Evolutionary conservation across 2,888 invertebrate genomes (phyloP).

Genomic region (Omphaloscelis lunosa): DNA sequence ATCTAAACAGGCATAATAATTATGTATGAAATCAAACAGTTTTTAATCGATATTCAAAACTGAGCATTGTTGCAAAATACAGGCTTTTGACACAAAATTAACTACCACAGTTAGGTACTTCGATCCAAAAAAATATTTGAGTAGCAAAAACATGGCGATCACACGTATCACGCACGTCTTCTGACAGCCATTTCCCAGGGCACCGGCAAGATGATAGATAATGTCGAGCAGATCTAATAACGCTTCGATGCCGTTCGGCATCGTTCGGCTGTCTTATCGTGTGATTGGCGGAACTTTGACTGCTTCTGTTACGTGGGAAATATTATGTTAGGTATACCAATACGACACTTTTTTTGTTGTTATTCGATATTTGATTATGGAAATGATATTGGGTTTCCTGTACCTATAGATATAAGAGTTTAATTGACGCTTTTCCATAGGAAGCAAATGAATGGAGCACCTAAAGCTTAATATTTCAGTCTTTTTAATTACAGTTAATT

Average conservation of each 20-base stretch:
- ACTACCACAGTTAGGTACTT: background rate
- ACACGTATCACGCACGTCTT: constrained; percentile 24
- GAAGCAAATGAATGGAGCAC: background rate
- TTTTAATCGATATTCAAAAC: background rate
- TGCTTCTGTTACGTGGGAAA: constrained; percentile 66
- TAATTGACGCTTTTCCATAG: background rate
- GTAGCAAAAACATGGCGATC: constrained; percentile 36
- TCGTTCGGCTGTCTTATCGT: constrained; percentile 49
- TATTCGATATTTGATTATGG: constrained; percentile 22
- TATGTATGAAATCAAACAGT: background rate
- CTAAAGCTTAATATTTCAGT: background rate
- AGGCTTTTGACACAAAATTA: background rate
- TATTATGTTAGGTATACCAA: constrained; percentile 26
- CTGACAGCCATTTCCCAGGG: constrained; percentile 44
- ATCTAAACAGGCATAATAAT: background rate
- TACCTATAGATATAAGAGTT: background rate
- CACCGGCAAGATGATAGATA: constrained; percentile 66
- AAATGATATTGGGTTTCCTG: constrained; percentile 1
- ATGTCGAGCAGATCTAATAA: constrained; percentile 54
- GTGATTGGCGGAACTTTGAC: constrained; percentile 59
- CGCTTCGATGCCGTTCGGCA: constrained; percentile 47
- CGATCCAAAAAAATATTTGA: background rate
- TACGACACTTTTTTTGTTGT: constrained; percentile 31
- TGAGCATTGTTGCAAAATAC: background rate
- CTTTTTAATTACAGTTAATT: background rate